Percentiles rank a stretch among this genome's conserved stretches.
Evolutionary conservation across 35 echinoderm and acorn worm genomes (phyloP).

Genomic region (Holothuria glaberrima): DNA sequence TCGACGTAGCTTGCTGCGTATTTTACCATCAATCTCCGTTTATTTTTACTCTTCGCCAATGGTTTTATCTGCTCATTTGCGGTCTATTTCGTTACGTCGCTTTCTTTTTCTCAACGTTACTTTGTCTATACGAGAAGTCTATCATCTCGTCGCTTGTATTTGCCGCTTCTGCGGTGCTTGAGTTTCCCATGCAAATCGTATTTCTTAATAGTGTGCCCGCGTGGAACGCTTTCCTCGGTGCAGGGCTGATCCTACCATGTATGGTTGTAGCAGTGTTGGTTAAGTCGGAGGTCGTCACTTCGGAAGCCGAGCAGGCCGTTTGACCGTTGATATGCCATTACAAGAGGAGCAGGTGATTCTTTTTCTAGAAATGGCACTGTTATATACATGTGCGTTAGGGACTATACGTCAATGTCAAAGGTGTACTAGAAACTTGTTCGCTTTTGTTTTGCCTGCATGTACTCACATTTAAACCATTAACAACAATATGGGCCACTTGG

Average conservation of each 20-base stretch:
- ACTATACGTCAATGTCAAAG: too few relatives aligned
- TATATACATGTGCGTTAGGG: too few relatives aligned
- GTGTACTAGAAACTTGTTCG: too few relatives aligned
- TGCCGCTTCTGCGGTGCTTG: conserved; percentile 3
- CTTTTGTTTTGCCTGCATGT: too few relatives aligned
- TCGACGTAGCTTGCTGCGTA: conserved; percentile 7
- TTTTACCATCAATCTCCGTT: neutral
- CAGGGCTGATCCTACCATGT: conserved; percentile 17
- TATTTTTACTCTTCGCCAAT: neutral
- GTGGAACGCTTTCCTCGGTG: conserved; percentile 12
- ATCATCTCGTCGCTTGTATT: conserved; percentile 33
- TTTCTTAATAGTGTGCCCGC: neutral
- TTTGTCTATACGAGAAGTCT: conserved; percentile 34
- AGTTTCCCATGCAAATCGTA: conserved; percentile 9
- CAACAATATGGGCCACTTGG: too few relatives aligned
- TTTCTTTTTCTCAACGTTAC: conserved; percentile 28
- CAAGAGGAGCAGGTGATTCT: too few relatives aligned
- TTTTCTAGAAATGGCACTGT: too few relatives aligned
- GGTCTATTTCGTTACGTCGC: conserved; percentile 14
- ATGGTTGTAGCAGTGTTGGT: neutral
- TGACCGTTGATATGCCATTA: too few relatives aligned
- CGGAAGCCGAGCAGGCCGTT: neutral
- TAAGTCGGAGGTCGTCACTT: neutral
- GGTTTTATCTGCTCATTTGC: conserved; percentile 3
- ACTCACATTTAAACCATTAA: too few relatives aligned